These are phyloP conservation scores for Chondrilla cf. caribensis DNA, from an alignment of 37 sponge, comb jelly and placozoan species.

Conservation along the genomic window DNA sequence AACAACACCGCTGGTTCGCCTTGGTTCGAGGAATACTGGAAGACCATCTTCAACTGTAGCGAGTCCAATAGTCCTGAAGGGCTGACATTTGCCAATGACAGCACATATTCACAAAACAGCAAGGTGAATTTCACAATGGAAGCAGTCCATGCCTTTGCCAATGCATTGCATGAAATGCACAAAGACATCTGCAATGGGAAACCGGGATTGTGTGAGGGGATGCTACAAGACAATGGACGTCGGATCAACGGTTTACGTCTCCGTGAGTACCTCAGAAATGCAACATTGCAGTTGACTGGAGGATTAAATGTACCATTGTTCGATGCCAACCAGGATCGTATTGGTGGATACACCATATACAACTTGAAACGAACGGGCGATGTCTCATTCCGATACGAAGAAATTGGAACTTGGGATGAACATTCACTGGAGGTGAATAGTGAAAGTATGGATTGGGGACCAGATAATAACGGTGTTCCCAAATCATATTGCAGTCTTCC, in stretches of 20 bases:
- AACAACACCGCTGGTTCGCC: background rate
- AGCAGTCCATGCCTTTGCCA: slow-evolving; percentile 74
- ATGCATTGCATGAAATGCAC: slow-evolving; percentile 50
- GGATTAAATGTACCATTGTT: slow-evolving; percentile 22
- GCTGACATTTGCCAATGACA: background rate
- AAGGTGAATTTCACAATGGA: slow-evolving; percentile 33
- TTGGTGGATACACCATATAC: slow-evolving; percentile 28
- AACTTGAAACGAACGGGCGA: slow-evolving; percentile 21
- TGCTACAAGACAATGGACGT: background rate
- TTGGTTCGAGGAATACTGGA: background rate
- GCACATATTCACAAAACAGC: background rate
- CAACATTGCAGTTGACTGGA: slow-evolving; percentile 23
- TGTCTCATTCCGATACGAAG: background rate
- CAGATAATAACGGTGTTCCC: background rate
- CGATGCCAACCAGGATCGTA: slow-evolving; percentile 61
- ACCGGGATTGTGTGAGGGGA: slow-evolving; percentile 28
- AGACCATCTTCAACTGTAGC: background rate
- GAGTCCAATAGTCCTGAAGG: background rate
- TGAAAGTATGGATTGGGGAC: background rate
- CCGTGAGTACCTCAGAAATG: slow-evolving; percentile 36
- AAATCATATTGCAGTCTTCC: background rate
- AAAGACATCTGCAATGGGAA: slow-evolving; percentile 27
- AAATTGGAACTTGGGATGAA: background rate
- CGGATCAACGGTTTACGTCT: slow-evolving; percentile 31
- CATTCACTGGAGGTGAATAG: background rate